Evolutionary conservation across 2,888 invertebrate genomes (phyloP), one percentile per base, ranked within the genome.

Genomic region (Coleophora flavipennella): DNA sequence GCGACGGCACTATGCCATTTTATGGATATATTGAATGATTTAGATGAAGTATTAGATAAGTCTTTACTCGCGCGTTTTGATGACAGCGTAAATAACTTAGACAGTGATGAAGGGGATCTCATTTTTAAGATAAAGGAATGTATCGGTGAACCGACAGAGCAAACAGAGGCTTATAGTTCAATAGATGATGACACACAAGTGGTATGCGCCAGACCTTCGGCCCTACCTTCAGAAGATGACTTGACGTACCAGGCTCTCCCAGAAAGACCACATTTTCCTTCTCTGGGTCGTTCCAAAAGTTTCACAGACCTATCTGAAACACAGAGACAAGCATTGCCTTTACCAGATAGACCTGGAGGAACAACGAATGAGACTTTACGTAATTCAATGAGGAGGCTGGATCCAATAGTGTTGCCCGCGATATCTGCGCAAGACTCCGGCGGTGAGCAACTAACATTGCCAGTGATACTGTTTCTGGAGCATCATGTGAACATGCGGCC

Each of bases 11-110:
- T 84, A 42, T 77, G 78, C 53, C 80, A 84, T 51, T 84, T 84
- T 58, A 80, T 88, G 75, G 78, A 85, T 59, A 86, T 88, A 45
- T 67, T 89, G 48, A 85, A 86, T 53, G 86, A 86, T 59, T 66
- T 89, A 46, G 89, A 89, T 62, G 86, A 87, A 60, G 84, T 88
- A 43, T 62, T 89, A 50, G 87, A 89, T 52, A 86, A 84, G 48
- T 86, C 86, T 39, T 55, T 86, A 43, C 59, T 83, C 37, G 78
- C 77, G 39, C 76, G 79, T 47, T 71, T 83, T 35, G 81, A 83
- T 47, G 77, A 80, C 50, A 63, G 63, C 46, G 56, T 70, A 27
- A 72, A 71, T 48, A 60, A 52, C 31, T 66, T 72, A 43, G 77
- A 78, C 44, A 80, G 80, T 47, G 81, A 81, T 42, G 83, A 83